phyloP scores from a whole-genome alignment of 2,797 vertebrate species.

The Hoplostethus mediterraneus region DNA sequence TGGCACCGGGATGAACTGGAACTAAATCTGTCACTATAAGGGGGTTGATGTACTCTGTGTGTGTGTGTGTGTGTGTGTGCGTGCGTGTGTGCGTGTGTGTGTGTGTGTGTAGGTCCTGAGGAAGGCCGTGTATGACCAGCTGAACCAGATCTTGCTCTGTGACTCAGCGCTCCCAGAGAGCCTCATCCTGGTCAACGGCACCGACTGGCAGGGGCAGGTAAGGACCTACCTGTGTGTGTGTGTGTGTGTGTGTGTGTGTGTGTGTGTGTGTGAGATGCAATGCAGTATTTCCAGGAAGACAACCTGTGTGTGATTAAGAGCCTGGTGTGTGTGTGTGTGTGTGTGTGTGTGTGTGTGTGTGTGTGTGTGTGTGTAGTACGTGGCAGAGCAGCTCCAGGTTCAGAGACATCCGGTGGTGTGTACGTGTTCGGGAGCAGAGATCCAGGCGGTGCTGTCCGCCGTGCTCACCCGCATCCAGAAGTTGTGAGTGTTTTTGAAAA shows the following conservation, averaged over 20 bases:
- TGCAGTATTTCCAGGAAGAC: too few relatives aligned
- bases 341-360: constrained; percentile 24
- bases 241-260: constrained; percentile 22
- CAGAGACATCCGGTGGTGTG: constrained; percentile 94
- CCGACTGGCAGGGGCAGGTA: constrained; percentile 99
- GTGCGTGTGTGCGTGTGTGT: constrained; percentile 32
- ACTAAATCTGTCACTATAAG: constrained; percentile 36
- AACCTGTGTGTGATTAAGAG: too few relatives aligned
- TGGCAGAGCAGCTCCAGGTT: constrained; percentile 92
- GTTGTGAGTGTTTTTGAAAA: constrained; percentile 89
- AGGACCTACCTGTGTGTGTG: constrained; percentile 12
- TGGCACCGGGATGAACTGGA: constrained; percentile 73
- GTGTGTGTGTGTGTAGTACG: constrained; percentile 83
- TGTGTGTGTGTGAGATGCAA: not conserved
- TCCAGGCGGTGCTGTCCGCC: constrained; percentile 94
- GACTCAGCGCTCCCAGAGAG: constrained; percentile 94
- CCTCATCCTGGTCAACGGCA: constrained; percentile 92
- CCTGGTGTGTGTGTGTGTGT: not conserved
- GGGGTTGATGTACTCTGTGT: constrained; percentile 9
- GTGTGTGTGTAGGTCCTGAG: constrained; percentile 87
- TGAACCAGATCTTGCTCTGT: constrained; percentile 94
- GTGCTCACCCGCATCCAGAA: constrained; percentile 96
- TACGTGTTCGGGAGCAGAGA: constrained; percentile 93
- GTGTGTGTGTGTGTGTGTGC: constrained; percentile 17
- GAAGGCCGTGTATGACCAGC: constrained; percentile 94